Evolutionary conservation across 2,888 invertebrate genomes (phyloP).

Genomic region (Oscheius sp.): DNA sequence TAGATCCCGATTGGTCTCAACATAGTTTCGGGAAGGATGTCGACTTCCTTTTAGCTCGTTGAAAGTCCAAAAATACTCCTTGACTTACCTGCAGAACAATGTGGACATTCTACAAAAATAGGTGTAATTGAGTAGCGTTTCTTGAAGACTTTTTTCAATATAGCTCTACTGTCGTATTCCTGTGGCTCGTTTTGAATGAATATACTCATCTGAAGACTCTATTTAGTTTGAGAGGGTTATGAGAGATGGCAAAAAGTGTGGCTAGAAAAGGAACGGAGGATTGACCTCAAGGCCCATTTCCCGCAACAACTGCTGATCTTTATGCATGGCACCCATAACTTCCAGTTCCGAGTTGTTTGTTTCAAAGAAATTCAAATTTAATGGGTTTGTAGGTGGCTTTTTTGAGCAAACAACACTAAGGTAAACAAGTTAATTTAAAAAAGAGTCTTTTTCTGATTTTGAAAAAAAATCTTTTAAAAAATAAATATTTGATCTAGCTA

Average conservation of each 20-base stretch:
- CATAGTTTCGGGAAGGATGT: too few species aligned
- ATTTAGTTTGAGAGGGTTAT: background rate
- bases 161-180: background rate
- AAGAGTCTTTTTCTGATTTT: too few species aligned
- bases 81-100: constrained; percentile 1
- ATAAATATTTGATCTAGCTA: too few species aligned
- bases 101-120: background rate
- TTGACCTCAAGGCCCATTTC: background rate
- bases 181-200: constrained; percentile 1
- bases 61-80: background rate
- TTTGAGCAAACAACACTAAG: too few species aligned
- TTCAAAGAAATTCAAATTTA: background rate
- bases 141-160: background rate
- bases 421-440: too few species aligned
- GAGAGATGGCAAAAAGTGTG: background rate
- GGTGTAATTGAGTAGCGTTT: background rate
- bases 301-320: background rate
- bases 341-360: constrained; percentile 3
- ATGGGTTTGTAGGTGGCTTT: too few species aligned
- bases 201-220: constrained; percentile 4
- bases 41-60: too few species aligned
- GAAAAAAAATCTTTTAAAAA: too few species aligned
- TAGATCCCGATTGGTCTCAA: too few species aligned
- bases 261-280: background rate
- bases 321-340: constrained; percentile 10